phyloP scores from a whole-genome alignment of 2,797 vertebrate genomes.

The Saxicola maurus region DNA sequence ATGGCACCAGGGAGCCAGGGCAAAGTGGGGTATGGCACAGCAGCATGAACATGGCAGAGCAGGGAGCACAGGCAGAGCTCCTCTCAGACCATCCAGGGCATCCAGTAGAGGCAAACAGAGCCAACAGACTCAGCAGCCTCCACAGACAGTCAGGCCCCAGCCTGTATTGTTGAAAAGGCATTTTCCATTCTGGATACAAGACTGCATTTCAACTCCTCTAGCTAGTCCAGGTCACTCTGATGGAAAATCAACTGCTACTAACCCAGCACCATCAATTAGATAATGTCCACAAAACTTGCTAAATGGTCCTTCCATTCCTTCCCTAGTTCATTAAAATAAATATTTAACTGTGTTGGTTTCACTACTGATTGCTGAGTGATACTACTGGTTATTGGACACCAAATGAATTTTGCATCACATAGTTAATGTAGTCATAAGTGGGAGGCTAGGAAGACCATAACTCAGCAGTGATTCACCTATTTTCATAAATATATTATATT shows the following conservation, averaged over 20 bases:
- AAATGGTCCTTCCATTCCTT: not conserved
- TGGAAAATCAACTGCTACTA: not conserved
- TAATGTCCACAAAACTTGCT: not conserved
- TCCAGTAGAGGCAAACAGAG: not conserved
- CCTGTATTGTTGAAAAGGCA: not conserved
- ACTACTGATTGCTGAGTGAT: not conserved
- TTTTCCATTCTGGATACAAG: not conserved
- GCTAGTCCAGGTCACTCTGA: not conserved
- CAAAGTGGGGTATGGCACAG: rapidly evolving
- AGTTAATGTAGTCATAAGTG: not conserved
- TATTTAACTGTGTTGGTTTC: not conserved
- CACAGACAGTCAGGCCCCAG: not conserved
- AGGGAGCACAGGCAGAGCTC: not conserved
- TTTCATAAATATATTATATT: not conserved
- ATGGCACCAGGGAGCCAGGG: not conserved
- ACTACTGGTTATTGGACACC: not conserved
- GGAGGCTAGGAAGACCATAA: not conserved
- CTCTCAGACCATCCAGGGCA: not conserved
- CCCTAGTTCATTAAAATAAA: not conserved
- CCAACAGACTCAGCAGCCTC: not conserved
- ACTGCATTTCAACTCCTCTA: not conserved
- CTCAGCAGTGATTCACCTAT: not conserved
- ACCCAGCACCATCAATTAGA: rapidly evolving
- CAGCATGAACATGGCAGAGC: too few species aligned
- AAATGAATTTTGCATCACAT: not conserved